Conservation (phyloP, 2,888 invertebrate genomes). For the Blomia tropicalis region DNA sequence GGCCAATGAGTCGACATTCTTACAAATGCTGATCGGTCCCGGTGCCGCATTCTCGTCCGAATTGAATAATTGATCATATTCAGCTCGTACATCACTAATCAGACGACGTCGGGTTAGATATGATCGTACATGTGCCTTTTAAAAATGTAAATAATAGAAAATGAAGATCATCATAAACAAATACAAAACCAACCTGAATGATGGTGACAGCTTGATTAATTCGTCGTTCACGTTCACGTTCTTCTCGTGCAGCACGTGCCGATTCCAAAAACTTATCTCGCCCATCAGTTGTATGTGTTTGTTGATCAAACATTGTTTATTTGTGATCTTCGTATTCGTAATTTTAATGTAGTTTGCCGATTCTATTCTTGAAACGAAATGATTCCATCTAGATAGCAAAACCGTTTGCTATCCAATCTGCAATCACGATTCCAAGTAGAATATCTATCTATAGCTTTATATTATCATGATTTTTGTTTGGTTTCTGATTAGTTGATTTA, state of each 20-base stretch:
- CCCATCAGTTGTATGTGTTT: slow-evolving; percentile 20
- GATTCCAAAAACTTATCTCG: slow-evolving; percentile 69
- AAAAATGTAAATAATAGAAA: slow-evolving; percentile 21
- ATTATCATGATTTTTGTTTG: too few species aligned
- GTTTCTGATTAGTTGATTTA: too few species aligned
- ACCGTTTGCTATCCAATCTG: too few species aligned
- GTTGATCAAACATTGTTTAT: slow-evolving; percentile 2
- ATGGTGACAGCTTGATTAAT: slow-evolving; percentile 54
- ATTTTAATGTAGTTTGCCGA: too few species aligned
- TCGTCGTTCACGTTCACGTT: slow-evolving; percentile 66
- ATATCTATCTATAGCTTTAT: too few species aligned
- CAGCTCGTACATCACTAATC: slow-evolving; percentile 37
- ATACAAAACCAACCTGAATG: slow-evolving; percentile 48
- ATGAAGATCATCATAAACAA: background rate
- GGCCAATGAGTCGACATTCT: slow-evolving; percentile 49
- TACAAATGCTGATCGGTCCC: slow-evolving; percentile 39
- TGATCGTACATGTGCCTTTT: slow-evolving; percentile 33
- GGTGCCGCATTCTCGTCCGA: slow-evolving; percentile 34
- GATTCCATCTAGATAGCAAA: too few species aligned
- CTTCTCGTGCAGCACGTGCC: slow-evolving; percentile 74
- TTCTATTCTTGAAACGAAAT: too few species aligned
- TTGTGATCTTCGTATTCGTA: too few species aligned
- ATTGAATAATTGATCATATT: slow-evolving; percentile 47
- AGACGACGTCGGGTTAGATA: slow-evolving; percentile 32
- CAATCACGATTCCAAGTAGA: too few species aligned